phyloP scores from a whole-genome alignment of 2,888 invertebrate species.

The Sarcophaga carnaria region DNA sequence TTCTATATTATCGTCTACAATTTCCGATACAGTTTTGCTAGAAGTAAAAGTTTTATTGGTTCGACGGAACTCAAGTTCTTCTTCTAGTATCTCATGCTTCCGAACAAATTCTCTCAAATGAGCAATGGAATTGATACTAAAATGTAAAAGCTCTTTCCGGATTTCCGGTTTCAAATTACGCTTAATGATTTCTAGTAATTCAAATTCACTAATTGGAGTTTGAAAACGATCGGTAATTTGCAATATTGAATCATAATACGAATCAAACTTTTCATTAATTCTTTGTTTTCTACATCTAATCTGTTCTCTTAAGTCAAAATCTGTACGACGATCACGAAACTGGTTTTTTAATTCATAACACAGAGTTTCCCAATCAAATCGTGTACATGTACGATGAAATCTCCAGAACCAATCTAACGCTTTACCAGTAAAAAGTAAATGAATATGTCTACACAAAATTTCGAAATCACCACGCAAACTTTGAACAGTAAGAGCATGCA shows the following conservation, averaged over 20 bases:
- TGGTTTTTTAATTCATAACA: not conserved
- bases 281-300: constrained; percentile 23
- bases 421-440: not conserved
- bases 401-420: too few relatives aligned
- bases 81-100: too few relatives aligned
- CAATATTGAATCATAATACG: constrained; percentile 30
- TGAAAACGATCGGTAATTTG: constrained; percentile 32
- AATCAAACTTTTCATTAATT: constrained; percentile 19
- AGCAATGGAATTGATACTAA: constrained; percentile 1
- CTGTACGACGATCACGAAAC: constrained; percentile 31
- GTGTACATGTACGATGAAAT: too few relatives aligned
- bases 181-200: constrained; percentile 17
- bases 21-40: too few relatives aligned
- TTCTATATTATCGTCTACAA: too few relatives aligned
- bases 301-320: constrained; percentile 31
- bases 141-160: constrained; percentile 22
- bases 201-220: constrained; percentile 20
- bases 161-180: constrained; percentile 11
- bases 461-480: too few relatives aligned
- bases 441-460: constrained; percentile 12
- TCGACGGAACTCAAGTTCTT: too few relatives aligned
- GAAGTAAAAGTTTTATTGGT: too few relatives aligned
- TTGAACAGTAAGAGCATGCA: not conserved
- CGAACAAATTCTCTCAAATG: too few relatives aligned
- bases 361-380: too few relatives aligned